Percentiles rank a stretch among this genome's conserved stretches.
These are phyloP conservation scores for Hypocryptadius cinnamomeus DNA, from an alignment of 2,113 vertebrate genomes.

Conservation along the genomic window DNA sequence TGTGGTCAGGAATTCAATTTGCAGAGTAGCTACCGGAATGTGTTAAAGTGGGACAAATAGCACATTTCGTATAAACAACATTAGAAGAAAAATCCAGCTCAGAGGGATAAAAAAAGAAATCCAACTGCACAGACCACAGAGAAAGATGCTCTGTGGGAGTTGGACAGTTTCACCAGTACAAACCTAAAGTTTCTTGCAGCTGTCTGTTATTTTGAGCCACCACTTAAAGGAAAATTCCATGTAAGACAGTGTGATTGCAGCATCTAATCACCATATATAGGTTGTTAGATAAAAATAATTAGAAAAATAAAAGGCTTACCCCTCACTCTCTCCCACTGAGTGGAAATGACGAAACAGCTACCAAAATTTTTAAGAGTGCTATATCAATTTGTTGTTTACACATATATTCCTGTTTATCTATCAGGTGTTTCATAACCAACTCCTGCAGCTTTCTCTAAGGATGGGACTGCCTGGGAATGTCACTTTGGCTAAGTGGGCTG, in stretches of 20 bases:
- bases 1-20: not conserved
- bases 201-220: constrained; percentile 37
- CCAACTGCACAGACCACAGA: not conserved
- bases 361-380: not conserved
- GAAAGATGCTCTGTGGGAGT: not conserved
- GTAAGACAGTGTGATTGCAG: not conserved
- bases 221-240: constrained; percentile 26
- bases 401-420: not conserved
- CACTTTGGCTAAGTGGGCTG: not conserved
- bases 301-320: not conserved
- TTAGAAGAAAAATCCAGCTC: not conserved
- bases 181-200: constrained; percentile 20
- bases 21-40: not conserved
- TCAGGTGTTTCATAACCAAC: not conserved
- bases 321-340: not conserved
- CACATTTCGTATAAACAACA: not conserved
- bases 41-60: not conserved
- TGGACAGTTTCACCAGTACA: not conserved
- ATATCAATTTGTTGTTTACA: not conserved
- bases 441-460: not conserved
- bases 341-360: not conserved
- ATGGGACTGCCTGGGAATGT: not conserved
- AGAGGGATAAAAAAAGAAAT: not conserved
- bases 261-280: not conserved
- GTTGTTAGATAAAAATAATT: not conserved